Evolutionary conservation across 2,113 vertebrate genomes (phyloP).

Genomic region (Sarotherodon lohbergeri): DNA sequence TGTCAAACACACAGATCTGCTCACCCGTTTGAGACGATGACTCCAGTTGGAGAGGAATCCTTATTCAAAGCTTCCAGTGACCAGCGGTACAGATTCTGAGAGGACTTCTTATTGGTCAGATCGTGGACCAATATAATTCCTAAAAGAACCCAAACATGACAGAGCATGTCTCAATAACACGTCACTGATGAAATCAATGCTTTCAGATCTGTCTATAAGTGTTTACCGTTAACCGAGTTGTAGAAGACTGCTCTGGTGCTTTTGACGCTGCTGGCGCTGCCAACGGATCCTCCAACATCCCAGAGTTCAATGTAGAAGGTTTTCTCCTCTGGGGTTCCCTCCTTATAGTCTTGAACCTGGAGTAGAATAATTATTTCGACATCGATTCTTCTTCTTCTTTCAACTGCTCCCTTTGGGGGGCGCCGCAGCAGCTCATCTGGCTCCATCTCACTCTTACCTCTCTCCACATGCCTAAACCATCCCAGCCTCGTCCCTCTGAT

Average conservation of each 20-base stretch:
- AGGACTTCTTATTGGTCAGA: conserved; percentile 98
- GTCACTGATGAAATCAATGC: background rate
- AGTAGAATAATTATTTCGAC: background rate
- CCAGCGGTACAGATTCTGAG: conserved; percentile 96
- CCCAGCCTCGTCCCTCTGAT: background rate
- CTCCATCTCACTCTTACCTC: too few relatives aligned
- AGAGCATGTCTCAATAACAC: background rate
- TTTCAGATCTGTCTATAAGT: background rate
- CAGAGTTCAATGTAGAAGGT: conserved; percentile 95
- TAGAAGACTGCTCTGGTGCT: conserved; percentile 97
- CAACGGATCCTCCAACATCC: conserved; percentile 96
- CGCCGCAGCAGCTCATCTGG: background rate
- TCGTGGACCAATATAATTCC: conserved; percentile 97
- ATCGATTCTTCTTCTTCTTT: background rate
- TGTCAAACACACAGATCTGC: background rate
- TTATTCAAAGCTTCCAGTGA: conserved; percentile 90
- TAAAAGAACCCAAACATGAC: conserved; percentile 31
- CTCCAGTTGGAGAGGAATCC: conserved; percentile 86
- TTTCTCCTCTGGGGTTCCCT: conserved; percentile 96
- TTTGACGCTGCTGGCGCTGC: conserved; percentile 91
- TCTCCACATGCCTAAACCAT: background rate
- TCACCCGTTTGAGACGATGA: conserved; percentile 94
- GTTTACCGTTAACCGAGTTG: conserved; percentile 90
- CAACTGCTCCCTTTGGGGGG: background rate
- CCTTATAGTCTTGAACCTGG: conserved; percentile 96